phyloP scores from a whole-genome alignment of 2,888 invertebrate genomes.

The Conchocele bisecta region DNA sequence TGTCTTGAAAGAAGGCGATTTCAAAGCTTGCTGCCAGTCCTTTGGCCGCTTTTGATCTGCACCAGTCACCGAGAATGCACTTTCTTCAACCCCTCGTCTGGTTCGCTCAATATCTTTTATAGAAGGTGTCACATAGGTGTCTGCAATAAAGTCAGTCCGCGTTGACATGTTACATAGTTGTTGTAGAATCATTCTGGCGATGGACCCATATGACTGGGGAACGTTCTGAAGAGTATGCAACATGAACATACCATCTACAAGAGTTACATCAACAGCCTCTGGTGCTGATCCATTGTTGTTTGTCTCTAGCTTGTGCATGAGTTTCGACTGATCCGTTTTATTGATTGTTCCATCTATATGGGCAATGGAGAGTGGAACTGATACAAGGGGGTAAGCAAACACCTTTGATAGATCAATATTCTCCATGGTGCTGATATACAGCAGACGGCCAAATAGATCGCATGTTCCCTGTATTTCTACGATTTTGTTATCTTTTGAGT shows the following conservation, averaged over 20 bases:
- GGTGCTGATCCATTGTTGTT: not conserved
- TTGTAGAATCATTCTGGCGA: not conserved
- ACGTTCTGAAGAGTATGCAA: conserved; percentile 6
- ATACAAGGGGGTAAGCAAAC: conserved; percentile 26
- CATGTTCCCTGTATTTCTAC: conserved; percentile 16
- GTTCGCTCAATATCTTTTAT: conserved; percentile 4
- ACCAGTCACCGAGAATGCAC: not conserved
- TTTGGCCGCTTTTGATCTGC: conserved; percentile 8
- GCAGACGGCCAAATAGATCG: conserved; percentile 42
- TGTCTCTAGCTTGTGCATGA: conserved; percentile 26
- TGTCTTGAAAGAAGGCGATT: conserved; percentile 29
- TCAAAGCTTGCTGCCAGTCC: conserved; percentile 19
- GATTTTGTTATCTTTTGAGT: not conserved
- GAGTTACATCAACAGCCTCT: conserved; percentile 1
- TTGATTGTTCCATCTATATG: conserved; percentile 32
- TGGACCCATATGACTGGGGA: conserved; percentile 2
- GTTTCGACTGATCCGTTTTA: conserved; percentile 36
- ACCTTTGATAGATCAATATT: conserved; percentile 30
- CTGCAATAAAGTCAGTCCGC: conserved; percentile 5
- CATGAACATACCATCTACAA: conserved; percentile 31
- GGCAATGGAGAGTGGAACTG: conserved; percentile 32
- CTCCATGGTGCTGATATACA: conserved; percentile 3
- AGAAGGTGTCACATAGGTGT: not conserved
- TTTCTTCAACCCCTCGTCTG: not conserved
- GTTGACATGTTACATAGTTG: not conserved